Evolutionary conservation across 1,140 invertebrate species (phyloP).

Genomic region (Trichomalopsis sarcophagae): DNA sequence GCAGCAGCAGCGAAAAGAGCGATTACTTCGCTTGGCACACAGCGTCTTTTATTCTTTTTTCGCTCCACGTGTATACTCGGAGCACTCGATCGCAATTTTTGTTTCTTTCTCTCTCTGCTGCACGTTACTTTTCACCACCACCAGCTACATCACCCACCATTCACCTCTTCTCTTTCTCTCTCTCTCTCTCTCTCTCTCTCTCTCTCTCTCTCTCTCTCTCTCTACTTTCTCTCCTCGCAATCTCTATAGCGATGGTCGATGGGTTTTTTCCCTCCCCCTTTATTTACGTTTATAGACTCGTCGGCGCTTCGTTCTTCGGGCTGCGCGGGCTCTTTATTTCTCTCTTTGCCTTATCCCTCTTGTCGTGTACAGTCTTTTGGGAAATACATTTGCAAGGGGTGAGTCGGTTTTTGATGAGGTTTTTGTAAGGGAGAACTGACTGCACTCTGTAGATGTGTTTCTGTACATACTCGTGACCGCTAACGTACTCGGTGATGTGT

Average conservation of each 20-base stretch:
- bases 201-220: not conserved
- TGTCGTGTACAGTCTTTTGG: not conserved
- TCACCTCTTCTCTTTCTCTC: not conserved
- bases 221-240: not conserved
- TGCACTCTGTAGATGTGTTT: not conserved
- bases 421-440: not conserved
- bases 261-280: not conserved
- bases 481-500: too few relatives aligned
- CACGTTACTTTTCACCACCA: not conserved
- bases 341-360: not conserved
- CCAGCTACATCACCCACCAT: conserved; percentile 2
- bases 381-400: not conserved
- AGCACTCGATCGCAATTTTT: not conserved
- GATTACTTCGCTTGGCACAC: not conserved
- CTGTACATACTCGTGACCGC: not conserved
- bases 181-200: not conserved
- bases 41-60: not conserved
- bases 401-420: not conserved
- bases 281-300: conserved; percentile 2
- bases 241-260: not conserved
- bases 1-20: not conserved
- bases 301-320: not conserved
- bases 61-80: not conserved
- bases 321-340: not conserved
- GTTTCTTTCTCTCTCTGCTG: not conserved